phyloP scores from a whole-genome alignment of 2,888 invertebrate species.

The Antitype chi region DNA sequence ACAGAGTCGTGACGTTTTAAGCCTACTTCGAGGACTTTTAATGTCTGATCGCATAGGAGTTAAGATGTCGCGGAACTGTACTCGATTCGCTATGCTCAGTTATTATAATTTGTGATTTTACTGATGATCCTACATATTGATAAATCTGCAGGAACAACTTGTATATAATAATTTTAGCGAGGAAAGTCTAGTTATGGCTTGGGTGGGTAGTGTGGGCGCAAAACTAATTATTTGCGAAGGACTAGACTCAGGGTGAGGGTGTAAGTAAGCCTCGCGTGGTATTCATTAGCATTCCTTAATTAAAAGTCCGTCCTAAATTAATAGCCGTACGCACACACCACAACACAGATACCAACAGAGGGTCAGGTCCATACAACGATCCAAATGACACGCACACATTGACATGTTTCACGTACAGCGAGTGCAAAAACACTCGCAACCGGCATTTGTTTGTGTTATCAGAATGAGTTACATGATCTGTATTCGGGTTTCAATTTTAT shows the following conservation, averaged over 20 bases:
- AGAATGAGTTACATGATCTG: background rate
- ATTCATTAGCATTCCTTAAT: slow-evolving; percentile 56
- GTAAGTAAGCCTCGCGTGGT: slow-evolving; percentile 1
- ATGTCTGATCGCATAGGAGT: no score
- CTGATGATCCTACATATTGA: background rate
- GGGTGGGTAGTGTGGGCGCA: background rate
- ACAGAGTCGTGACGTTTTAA: background rate
- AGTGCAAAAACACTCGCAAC: background rate
- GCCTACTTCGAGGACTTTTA: no score
- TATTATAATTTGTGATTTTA: no score
- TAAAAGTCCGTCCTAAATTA: slow-evolving; percentile 43
- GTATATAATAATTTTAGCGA: background rate
- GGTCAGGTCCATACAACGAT: background rate
- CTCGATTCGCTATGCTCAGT: no score
- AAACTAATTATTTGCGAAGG: slow-evolving; percentile 25
- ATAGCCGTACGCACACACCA: slow-evolving; percentile 10
- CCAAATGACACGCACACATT: background rate
- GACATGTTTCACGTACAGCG: background rate
- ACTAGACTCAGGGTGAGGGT: background rate
- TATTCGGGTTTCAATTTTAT: background rate
- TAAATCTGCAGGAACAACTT: background rate
- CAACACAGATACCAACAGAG: background rate
- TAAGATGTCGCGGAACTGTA: no score
- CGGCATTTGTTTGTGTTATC: no score
- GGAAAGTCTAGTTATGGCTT: background rate